phyloP scores from a whole-genome alignment of 1,140 invertebrate species.

The Drosophila littoralis region DNA sequence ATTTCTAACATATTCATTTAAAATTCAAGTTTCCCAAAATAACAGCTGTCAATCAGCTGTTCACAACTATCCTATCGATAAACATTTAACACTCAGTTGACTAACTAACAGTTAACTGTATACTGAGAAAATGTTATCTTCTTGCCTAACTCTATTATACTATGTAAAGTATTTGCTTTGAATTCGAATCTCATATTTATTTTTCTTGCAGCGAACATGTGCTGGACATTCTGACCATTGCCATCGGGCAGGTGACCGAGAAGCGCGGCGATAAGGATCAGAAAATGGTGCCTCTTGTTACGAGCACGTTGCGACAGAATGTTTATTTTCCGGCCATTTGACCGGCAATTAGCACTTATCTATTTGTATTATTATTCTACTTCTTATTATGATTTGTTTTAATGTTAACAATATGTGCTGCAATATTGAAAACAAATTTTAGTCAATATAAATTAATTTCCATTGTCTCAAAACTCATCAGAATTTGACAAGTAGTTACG shows the following conservation, averaged over 20 bases:
- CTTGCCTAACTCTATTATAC: background rate
- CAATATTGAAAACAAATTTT: too few species aligned
- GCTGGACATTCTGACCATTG: constrained; percentile 69
- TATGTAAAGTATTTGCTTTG: background rate
- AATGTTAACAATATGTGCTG: too few species aligned
- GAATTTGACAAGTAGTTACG: too few species aligned
- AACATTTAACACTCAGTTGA: background rate
- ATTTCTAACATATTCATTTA: too few species aligned
- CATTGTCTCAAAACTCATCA: too few species aligned
- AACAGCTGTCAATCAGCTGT: too few species aligned
- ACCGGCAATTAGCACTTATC: background rate
- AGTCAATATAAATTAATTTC: too few species aligned
- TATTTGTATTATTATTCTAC: too few species aligned
- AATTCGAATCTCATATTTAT: background rate
- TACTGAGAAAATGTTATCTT: too few species aligned
- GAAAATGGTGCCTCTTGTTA: constrained; percentile 55
- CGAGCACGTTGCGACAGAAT: constrained; percentile 44
- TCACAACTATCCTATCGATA: too few species aligned
- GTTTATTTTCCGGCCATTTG: constrained; percentile 48
- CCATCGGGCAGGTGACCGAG: constrained; percentile 49
- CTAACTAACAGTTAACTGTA: background rate
- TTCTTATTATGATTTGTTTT: too few species aligned
- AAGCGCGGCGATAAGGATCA: constrained; percentile 63
- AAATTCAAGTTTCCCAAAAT: too few species aligned
- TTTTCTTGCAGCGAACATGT: constrained; percentile 55